Evolutionary conservation across 2,797 vertebrate species (phyloP).

Genomic region (Epinephelus awoara): DNA sequence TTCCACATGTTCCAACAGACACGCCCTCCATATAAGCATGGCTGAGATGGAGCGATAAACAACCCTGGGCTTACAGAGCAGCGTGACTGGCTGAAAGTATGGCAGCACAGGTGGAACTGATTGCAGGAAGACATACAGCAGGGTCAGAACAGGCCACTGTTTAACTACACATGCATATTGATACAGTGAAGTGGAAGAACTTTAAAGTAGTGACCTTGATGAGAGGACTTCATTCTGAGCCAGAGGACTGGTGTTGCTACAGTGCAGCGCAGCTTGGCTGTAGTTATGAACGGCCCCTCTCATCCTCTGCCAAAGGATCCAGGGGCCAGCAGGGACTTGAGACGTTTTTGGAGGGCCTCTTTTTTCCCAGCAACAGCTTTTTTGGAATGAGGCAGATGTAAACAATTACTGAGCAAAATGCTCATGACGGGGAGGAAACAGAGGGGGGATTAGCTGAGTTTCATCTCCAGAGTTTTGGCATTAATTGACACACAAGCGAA

Average conservation of each 20-base stretch:
- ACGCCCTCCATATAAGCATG: slow-evolving; percentile 46
- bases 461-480: slow-evolving; percentile 64
- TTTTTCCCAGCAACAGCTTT: slow-evolving; percentile 61
- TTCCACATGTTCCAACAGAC: slow-evolving; percentile 40
- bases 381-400: slow-evolving; percentile 80
- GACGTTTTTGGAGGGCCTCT: slow-evolving; percentile 60
- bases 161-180: slow-evolving; percentile 35
- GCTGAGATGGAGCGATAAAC: slow-evolving; percentile 48
- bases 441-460: slow-evolving; percentile 68
- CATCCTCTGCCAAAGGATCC: slow-evolving; percentile 81
- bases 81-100: slow-evolving; percentile 33
- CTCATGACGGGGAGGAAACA: slow-evolving; percentile 73
- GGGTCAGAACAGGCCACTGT: slow-evolving; percentile 33
- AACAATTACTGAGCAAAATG: slow-evolving; percentile 83
- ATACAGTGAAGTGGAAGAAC: slow-evolving; percentile 31
- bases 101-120: slow-evolving; percentile 49
- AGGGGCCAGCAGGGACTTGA: slow-evolving; percentile 73
- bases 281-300: slow-evolving; percentile 60
- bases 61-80: not conserved
- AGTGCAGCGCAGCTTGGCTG: slow-evolving; percentile 61
- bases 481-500: slow-evolving; percentile 61
- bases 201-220: slow-evolving; percentile 64
- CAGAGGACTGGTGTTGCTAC: slow-evolving; percentile 55
- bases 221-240: slow-evolving; percentile 49
- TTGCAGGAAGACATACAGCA: slow-evolving; percentile 32